A percentile compares a stretch with the other conserved stretches of the same genome.
phyloP scores from a whole-genome alignment of 2,797 vertebrate species.

The Myripristis murdjan region DNA sequence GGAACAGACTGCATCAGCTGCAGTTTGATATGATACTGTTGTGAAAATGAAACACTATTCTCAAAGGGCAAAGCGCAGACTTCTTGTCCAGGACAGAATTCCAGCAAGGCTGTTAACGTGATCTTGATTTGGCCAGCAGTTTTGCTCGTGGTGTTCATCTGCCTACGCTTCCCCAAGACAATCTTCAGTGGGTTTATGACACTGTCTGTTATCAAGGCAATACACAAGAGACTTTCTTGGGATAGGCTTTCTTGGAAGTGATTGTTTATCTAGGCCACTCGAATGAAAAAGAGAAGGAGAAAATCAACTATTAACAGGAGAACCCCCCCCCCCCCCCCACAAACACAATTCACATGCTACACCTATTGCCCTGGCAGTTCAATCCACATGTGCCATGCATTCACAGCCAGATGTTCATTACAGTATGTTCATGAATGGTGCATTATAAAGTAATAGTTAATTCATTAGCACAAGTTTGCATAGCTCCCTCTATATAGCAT shows the following conservation, averaged over 20 bases:
- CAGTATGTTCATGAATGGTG: too few relatives aligned
- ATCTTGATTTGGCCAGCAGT: slow-evolving; percentile 55
- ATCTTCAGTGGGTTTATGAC: slow-evolving; percentile 14
- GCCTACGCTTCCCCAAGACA: slow-evolving; percentile 13
- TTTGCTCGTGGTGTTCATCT: slow-evolving; percentile 39
- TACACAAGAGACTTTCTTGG: slow-evolving; percentile 15
- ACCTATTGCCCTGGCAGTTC: neutral
- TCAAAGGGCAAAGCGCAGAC: slow-evolving; percentile 45
- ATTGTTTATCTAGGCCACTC: slow-evolving; percentile 40
- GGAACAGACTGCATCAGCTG: slow-evolving; percentile 33
- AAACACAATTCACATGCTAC: slow-evolving; percentile 15
- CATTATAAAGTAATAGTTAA: too few relatives aligned
- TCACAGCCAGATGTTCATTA: too few relatives aligned
- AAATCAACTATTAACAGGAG: slow-evolving; percentile 15
- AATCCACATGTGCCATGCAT: too few relatives aligned
- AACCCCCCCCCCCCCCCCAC: neutral
- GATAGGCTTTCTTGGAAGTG: slow-evolving; percentile 26
- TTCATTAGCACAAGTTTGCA: too few relatives aligned
- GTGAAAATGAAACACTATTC: slow-evolving; percentile 30
- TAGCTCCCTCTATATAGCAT: too few relatives aligned
- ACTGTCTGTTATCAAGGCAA: slow-evolving; percentile 11
- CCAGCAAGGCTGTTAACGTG: slow-evolving; percentile 33
- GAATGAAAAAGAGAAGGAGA: slow-evolving; percentile 17
- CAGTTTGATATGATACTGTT: slow-evolving; percentile 21
- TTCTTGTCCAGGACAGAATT: slow-evolving; percentile 42